Evolutionary conservation across 2,888 invertebrate genomes (phyloP).

Genomic region (Noctua janthe): DNA sequence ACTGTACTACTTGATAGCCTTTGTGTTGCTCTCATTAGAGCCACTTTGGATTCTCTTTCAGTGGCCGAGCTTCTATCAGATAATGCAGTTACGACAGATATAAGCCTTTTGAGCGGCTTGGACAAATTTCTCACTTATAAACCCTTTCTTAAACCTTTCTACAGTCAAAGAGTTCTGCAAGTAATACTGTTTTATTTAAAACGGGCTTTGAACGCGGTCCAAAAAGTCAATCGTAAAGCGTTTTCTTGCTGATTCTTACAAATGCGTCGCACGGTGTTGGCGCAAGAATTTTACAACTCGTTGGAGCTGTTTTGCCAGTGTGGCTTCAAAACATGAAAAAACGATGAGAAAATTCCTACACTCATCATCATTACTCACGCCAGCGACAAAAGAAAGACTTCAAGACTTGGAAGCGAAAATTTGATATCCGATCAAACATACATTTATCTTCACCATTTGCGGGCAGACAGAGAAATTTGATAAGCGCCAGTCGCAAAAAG

Average conservation of each 20-base stretch:
- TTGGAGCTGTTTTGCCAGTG: conserved; percentile 12
- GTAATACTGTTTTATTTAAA: conserved; percentile 40
- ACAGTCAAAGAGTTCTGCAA: conserved; percentile 33
- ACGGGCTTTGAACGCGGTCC: conserved; percentile 14
- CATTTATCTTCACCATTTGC: conserved; percentile 66
- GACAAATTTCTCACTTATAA: conserved; percentile 55
- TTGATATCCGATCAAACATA: conserved; percentile 71
- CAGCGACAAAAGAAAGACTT: conserved; percentile 58
- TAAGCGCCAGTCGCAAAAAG: conserved; percentile 74
- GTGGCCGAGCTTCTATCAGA: conserved; percentile 62
- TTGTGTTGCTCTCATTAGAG: conserved; percentile 81
- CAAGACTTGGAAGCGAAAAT: conserved; percentile 63
- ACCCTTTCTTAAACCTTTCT: conserved; percentile 33
- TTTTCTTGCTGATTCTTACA: conserved; percentile 20
- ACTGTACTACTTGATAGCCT: conserved; percentile 74
- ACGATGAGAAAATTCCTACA: conserved; percentile 45
- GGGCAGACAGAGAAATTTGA: conserved; percentile 74
- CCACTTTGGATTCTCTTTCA: conserved; percentile 78
- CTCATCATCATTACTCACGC: conserved; percentile 62
- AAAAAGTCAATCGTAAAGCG: conserved; percentile 26
- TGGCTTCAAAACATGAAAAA: conserved; percentile 33
- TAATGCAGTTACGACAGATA: conserved; percentile 67
- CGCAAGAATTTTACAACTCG: conserved; percentile 9
- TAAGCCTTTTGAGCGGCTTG: conserved; percentile 48
- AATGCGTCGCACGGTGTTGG: conserved; percentile 6